Percentiles rank a stretch among this genome's conserved stretches.
Conservation (phyloP, 2,113 vertebrate genomes). For the Entelurus aequoreus region DNA sequence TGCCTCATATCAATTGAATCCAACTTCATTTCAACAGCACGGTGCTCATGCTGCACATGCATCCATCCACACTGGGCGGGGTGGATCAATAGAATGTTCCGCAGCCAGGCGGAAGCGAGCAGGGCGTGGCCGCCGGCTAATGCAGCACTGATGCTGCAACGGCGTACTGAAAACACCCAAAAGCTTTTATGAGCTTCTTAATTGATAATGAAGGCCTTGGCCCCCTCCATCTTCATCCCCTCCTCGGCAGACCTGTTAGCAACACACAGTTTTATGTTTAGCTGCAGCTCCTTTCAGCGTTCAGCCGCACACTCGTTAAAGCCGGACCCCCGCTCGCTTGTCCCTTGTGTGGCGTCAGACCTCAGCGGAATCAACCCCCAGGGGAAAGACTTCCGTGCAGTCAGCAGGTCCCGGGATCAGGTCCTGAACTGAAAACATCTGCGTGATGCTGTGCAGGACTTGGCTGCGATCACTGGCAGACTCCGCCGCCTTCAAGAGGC, state of each 20-base stretch:
- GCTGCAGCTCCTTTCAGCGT: too few species aligned
- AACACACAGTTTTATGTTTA: too few species aligned
- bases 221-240: too few species aligned
- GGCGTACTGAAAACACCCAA: slow-evolving; percentile 49
- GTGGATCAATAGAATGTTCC: slow-evolving; percentile 46
- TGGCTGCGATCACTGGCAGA: slow-evolving; percentile 46
- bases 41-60: too few species aligned
- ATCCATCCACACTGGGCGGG: too few species aligned
- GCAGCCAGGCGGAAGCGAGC: slow-evolving; percentile 8
- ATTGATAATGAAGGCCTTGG: slow-evolving; percentile 27
- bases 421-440: slow-evolving; percentile 38
- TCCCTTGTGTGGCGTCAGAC: slow-evolving; percentile 22
- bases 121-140: slow-evolving; percentile 38
- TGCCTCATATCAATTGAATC: too few species aligned
- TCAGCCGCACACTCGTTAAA: background rate
- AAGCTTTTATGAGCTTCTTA: slow-evolving; percentile 37
- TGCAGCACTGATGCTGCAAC: slow-evolving; percentile 34
- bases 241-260: too few species aligned
- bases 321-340: background rate
- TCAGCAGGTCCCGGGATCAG: slow-evolving; percentile 45
- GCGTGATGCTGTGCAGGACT: slow-evolving; percentile 42
- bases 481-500: slow-evolving; percentile 9
- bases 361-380: slow-evolving; percentile 13
- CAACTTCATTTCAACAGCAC: too few species aligned
- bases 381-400: slow-evolving; percentile 12